Base-by-base conservation (phyloP, 2,888 invertebrate species). In the Atherix ibis region DNA sequence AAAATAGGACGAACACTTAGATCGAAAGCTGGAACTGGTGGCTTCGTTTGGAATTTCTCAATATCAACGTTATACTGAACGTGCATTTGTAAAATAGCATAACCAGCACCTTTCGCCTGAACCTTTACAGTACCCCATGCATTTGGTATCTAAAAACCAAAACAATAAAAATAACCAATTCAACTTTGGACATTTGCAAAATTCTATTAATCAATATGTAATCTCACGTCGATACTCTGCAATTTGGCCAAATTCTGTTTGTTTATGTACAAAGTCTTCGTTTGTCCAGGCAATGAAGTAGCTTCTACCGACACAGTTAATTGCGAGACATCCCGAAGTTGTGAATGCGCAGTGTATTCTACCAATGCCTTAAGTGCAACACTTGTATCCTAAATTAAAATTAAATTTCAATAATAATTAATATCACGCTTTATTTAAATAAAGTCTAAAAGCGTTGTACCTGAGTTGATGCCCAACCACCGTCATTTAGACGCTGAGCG, bases 101-200 rank as follows among this genome's bases (percentile, higher is more conserved):
- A 84, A n/a, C 94, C 94, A 3, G 87, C 83, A 43, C 94, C 95
- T 53, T 79, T 80, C 0, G 87, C 91, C 46, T 84, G 79, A 29
- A 92, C 87, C 61, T 87, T 83, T 24, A 94, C 84, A 1, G 87
- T 88, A 49, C 94, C 94, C 83, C 87, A 94, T 29, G 91, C 91
- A 50, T 81, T 75, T 0, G 88, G 87, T 56, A 91, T 85, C 80
- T 82, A 47, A n/a, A 49, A 43, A 29, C 34, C 35, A 31, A 18
- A 31, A 22, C 18, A 30, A 12, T 9, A 36, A 35, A 18, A 22
- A 12, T 22, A 32, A 19, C n/a, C n/a, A n/a, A n/a, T n/a, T n/a
- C n/a, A n/a, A n/a, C n/a, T n/a, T n/a, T n/a, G n/a, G n/a, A n/a
- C n/a, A n/a, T n/a, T n/a, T n/a, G 37, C 14, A 25, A 13, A 28